A percentile compares a stretch with the other conserved stretches of the same genome.
phyloP scores from a whole-genome alignment of 2,113 vertebrate species.

The Ophiodon elongatus region DNA sequence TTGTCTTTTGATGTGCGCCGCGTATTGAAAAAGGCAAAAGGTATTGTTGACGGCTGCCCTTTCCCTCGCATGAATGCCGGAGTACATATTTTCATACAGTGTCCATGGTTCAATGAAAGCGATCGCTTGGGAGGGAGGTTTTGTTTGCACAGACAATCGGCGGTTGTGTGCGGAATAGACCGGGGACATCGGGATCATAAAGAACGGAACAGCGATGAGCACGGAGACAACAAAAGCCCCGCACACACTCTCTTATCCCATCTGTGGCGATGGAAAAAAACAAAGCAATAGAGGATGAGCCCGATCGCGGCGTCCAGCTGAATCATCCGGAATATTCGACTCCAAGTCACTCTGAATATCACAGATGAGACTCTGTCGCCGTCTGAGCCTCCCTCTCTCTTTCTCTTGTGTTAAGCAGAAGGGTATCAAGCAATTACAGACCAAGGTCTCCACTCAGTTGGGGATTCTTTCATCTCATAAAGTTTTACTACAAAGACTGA shows the following conservation, averaged over 20 bases:
- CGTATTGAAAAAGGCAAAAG: constrained; percentile 55
- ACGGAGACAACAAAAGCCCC: constrained; percentile 67
- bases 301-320: constrained; percentile 24
- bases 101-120: constrained; percentile 68
- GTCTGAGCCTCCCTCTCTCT: constrained; percentile 8
- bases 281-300: constrained; percentile 46
- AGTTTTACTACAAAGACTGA: constrained; percentile 71
- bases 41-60: constrained; percentile 73
- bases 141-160: constrained; percentile 76
- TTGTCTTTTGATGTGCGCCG: constrained; percentile 54
- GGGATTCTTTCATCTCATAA: constrained; percentile 73
- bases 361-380: constrained; percentile 45
- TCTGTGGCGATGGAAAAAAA: constrained; percentile 41
- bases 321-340: constrained; percentile 49
- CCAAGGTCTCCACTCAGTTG: constrained; percentile 66
- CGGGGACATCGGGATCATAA: constrained; percentile 68
- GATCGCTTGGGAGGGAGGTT: constrained; percentile 69
- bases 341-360: constrained; percentile 52
- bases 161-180: constrained; percentile 56
- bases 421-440: constrained; percentile 72
- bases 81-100: constrained; percentile 72
- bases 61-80: constrained; percentile 59
- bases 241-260: constrained; percentile 53
- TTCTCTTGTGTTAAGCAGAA: constrained; percentile 57
- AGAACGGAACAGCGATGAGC: constrained; percentile 56